These are phyloP conservation scores for Brachionus rotundiformis DNA, from an alignment of 1,140 invertebrate species.

Conservation along the genomic window DNA sequence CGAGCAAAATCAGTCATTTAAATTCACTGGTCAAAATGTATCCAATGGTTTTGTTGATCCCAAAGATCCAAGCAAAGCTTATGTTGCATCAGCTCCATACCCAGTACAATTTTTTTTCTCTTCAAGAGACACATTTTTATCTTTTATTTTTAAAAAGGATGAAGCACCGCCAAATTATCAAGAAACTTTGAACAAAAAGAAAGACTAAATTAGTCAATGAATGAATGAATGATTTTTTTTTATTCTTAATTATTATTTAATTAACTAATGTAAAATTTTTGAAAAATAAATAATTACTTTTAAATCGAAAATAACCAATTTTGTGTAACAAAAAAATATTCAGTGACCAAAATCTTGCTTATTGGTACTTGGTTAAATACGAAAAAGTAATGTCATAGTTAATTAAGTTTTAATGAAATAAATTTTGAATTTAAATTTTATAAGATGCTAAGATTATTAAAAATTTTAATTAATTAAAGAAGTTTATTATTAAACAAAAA, in stretches of 20 bases:
- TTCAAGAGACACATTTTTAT: neutral
- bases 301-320: too few relatives aligned
- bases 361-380: too few relatives aligned
- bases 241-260: too few relatives aligned
- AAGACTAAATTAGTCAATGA: neutral
- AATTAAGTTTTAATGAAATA: too few relatives aligned
- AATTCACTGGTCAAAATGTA: conserved; percentile 49
- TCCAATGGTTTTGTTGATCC: conserved; percentile 54
- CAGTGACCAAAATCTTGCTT: too few relatives aligned
- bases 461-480: too few relatives aligned
- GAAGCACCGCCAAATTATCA: conserved; percentile 41
- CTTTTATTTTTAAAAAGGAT: neutral
- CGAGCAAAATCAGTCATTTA: conserved; percentile 64
- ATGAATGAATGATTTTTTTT: conserved; percentile 3
- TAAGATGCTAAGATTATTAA: too few relatives aligned
- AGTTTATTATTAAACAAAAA: too few relatives aligned
- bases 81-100: conserved; percentile 51
- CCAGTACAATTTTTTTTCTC: conserved; percentile 29
- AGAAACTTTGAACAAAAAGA: conserved; percentile 21
- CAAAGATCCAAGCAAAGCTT: conserved; percentile 51
- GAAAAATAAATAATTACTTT: too few relatives aligned
- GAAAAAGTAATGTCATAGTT: too few relatives aligned
- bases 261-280: neutral
- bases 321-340: too few relatives aligned
- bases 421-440: too few relatives aligned